Conservation (phyloP, 2,888 invertebrate genomes). For the Sarcophaga subvicina region DNA sequence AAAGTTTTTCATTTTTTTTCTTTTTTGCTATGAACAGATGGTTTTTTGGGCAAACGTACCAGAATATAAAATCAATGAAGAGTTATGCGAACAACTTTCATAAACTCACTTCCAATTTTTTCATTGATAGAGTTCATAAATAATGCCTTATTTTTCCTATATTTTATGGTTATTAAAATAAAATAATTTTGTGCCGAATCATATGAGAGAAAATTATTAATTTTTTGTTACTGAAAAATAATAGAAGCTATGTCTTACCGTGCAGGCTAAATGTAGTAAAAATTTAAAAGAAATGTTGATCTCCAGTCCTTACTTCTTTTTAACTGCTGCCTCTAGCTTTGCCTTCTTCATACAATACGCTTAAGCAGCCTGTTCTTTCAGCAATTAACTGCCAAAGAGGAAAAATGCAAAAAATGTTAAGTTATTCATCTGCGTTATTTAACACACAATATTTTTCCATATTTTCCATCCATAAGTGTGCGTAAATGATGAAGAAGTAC, state of each 20-base stretch:
- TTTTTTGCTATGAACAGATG: background rate
- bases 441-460: conserved; percentile 24
- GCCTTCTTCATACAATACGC: background rate
- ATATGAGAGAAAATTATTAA: background rate
- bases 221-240: background rate
- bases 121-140: conserved; percentile 1
- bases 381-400: conserved; percentile 30
- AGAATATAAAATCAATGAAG: conserved; percentile 20
- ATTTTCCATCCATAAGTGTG: background rate
- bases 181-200: background rate
- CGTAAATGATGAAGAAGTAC: background rate
- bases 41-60: background rate
- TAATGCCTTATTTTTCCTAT: conserved; percentile 11
- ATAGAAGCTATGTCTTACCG: background rate
- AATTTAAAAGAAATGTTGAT: no score
- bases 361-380: conserved; percentile 27
- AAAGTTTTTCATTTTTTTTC: no score
- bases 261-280: no score
- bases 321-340: background rate
- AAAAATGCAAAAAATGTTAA: background rate
- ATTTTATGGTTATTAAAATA: conserved; percentile 6
- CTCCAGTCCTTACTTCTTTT: no score
- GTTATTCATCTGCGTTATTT: conserved; percentile 29
- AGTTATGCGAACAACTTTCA: conserved; percentile 20
- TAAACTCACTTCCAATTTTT: background rate